Evolutionary conservation across 2,113 vertebrate genomes (phyloP), one percentile per base, ranked within the genome.

Genomic region (Solenodon paradoxus): DNA sequence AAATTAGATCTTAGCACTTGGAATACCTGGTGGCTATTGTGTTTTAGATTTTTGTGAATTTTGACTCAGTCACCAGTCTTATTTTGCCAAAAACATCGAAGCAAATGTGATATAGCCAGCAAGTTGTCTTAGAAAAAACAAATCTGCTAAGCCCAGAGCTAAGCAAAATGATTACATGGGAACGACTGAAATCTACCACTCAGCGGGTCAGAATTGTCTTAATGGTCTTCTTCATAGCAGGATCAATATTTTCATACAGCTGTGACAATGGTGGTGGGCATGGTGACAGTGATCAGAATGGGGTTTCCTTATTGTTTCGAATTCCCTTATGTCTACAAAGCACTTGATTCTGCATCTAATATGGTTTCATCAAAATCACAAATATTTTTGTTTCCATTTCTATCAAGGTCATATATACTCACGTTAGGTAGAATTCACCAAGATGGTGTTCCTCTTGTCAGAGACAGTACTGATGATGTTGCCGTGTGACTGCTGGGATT

Each of bases 211-310:
- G 78, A 63, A 77, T n/a, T 74, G 47, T 28, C 15, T 49, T 32
- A 1, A 24, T 2, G 35, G 26, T 35, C 59, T 22, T 20, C 32
- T 16, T 38, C 9, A 2, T 5, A 2, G 5, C 51, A 64, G 22
- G 5, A 1, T 30, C 64, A 1, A 3, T 8, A 28, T 19, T 49
- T 78, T 53, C n/a, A 35, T 9, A 38, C 0, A 6, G n/a, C 22
- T 5, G 0, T 9, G 26, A 57, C 13, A 8, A 5, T 5, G 1
- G 10, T 32, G 59, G n/a, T 10, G 12, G 32, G n/a, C 16, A 3
- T 6, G 19, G 28, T 24, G 22, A 26, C 20, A 6, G 26, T n/a
- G n/a, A 30, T 6, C 2, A 7, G 30, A 7, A 3, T 13, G 0
- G 19, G 9, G 35, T 9, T 13, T n/a, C 35, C 26, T 78, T 45